Base-by-base conservation (phyloP, 35 echinoderm and acorn worm species). In the Holothuria glaberrima region DNA sequence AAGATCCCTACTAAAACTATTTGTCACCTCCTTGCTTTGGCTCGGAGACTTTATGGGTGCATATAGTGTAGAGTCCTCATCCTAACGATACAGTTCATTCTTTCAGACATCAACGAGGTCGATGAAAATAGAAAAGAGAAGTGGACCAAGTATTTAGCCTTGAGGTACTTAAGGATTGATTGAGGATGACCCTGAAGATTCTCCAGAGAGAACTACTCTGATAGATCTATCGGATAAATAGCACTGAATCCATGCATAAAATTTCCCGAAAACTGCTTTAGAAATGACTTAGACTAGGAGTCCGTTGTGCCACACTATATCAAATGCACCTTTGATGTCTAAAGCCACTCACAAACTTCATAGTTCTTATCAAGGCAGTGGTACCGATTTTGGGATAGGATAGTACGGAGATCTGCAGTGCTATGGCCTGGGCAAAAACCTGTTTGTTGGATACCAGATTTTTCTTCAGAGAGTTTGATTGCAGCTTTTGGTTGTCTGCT, bases 301-400 rank as follows among this genome's bases (percentile, higher is more conserved):
- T 28, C 91, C 65, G 71, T 89, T 93, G 64, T 94, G 78, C 88
- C 88, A 94, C 48, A 94, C 92, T 52, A 90, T 90, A 65, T 94
- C 92, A 63, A 94, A 94, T 5, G 88, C 87, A 60, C 92, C 88
- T 85, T 94, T 90, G 80, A 86, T 83, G 76, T 86, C 76, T 22
- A 89, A 19, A 9, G 88, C 56, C 10, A 89, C 59, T 21, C 22
- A 41, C 36, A 59, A 18, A 79, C 71, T 77, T 89, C 88, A 30
- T 89, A 9, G 71, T 60, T 54, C 46, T 59, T 76, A 60, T 89
- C 73, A 34, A 89, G 72, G 21, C 12, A 16, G 21, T 82, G 59
- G 30, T 21, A 62, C 68, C 81, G 87, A 31, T 59, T 71, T 75
- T 93, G 70, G 22, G 86, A 78, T 17, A 93, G 72, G n/a, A 93